phyloP scores from a whole-genome alignment of 2,113 vertebrate genomes.

The Oncorhynchus clarkii region DNA sequence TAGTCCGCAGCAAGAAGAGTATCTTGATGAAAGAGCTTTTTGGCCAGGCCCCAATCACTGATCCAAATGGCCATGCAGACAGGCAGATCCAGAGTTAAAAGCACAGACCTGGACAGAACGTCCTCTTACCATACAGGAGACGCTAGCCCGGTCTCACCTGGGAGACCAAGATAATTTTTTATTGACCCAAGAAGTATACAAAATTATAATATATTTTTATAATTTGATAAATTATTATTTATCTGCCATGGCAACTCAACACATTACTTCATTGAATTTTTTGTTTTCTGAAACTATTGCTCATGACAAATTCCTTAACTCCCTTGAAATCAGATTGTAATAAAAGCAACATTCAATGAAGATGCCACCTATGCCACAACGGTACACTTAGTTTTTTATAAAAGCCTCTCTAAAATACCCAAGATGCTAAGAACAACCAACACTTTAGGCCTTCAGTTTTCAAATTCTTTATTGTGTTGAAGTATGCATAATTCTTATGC shows the following conservation, averaged over 20 bases:
- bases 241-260: not conserved
- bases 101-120: slow-evolving; percentile 7
- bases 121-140: not conserved
- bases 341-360: no score
- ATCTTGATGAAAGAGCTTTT: slow-evolving; percentile 26
- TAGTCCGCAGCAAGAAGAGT: slow-evolving; percentile 13
- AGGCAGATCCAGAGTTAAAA: not conserved
- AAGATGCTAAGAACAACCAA: no score
- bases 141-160: not conserved
- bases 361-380: no score
- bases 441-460: no score
- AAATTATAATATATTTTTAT: not conserved
- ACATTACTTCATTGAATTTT: slow-evolving; percentile 9
- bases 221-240: not conserved
- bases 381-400: no score
- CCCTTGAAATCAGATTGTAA: no score
- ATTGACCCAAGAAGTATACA: not conserved
- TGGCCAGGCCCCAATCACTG: slow-evolving; percentile 1
- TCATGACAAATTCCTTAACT: no score
- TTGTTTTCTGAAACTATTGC: no score
- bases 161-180: not conserved
- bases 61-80: not conserved
- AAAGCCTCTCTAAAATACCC: no score
- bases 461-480: no score
- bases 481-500: no score